Evolutionary conservation across 2,888 invertebrate species (phyloP).

Genomic region (Rhyacophila evoluta): DNA sequence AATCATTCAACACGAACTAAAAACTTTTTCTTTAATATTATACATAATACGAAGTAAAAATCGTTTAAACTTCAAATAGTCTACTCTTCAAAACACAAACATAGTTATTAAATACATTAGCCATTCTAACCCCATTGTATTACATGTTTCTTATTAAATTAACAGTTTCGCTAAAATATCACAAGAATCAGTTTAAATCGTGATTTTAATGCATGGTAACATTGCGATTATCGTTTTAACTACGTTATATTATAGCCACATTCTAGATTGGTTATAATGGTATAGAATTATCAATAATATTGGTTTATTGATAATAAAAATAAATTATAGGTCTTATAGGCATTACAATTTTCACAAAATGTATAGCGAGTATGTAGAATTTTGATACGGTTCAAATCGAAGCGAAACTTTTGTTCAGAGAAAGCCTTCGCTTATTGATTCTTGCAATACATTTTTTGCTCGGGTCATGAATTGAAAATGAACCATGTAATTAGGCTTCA

Average conservation of each 20-base stretch:
- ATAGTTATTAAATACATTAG: conserved; percentile 32
- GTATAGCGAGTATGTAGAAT: conserved; percentile 29
- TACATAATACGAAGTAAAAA: not conserved
- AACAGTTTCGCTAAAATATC: conserved; percentile 43
- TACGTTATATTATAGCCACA: conserved; percentile 43
- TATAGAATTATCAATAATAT: conserved; percentile 51
- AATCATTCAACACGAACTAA: no score
- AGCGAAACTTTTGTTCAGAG: conserved; percentile 14
- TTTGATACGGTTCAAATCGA: conserved; percentile 8
- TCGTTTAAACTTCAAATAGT: not conserved
- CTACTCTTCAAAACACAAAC: not conserved
- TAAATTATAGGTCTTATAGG: conserved; percentile 46
- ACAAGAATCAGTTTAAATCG: conserved; percentile 48
- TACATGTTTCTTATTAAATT: conserved; percentile 23
- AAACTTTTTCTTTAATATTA: not conserved
- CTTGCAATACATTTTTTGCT: conserved; percentile 5
- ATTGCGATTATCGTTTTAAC: conserved; percentile 36
- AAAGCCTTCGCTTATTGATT: not conserved
- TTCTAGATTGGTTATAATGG: conserved; percentile 49
- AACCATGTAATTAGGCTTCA: conserved; percentile 1
- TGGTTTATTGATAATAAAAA: conserved; percentile 54
- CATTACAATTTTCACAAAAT: conserved; percentile 35
- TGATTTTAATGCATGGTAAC: conserved; percentile 44
- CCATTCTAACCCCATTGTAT: conserved; percentile 38
- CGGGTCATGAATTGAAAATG: not conserved